Percentiles rank a stretch among this genome's conserved stretches.
Conservation (phyloP, 2,888 invertebrate species). For the Agonopterix arenella region DNA sequence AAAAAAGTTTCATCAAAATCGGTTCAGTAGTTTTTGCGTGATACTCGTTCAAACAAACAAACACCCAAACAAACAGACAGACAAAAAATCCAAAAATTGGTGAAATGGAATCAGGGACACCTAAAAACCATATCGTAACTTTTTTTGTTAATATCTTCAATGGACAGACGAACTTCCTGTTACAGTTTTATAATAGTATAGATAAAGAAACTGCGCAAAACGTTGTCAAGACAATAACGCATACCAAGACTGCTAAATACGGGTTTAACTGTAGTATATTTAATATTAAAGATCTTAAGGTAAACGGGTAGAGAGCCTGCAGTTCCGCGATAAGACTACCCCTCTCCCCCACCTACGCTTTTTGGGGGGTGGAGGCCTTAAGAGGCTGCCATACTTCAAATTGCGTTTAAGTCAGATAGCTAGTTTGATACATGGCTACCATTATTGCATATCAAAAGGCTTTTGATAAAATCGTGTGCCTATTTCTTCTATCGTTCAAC, state of each 20-base stretch:
- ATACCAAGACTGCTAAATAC: conserved; percentile 43
- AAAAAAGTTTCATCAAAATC: too few relatives aligned
- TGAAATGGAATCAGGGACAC: too few relatives aligned
- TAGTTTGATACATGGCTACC: conserved; percentile 71
- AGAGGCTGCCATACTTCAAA: conserved; percentile 73
- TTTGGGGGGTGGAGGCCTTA: conserved; percentile 61
- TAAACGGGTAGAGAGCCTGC: conserved; percentile 72
- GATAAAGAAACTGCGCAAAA: not conserved
- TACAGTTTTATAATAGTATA: too few relatives aligned
- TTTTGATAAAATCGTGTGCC: conserved; percentile 52
- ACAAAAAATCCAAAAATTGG: too few relatives aligned
- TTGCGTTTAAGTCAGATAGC: conserved; percentile 74
- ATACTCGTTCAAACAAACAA: too few relatives aligned
- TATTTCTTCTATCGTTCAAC: conserved; percentile 19
- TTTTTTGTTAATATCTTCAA: too few relatives aligned
- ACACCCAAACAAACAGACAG: too few relatives aligned
- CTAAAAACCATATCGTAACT: too few relatives aligned
- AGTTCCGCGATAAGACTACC: conserved; percentile 70
- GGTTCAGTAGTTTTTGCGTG: too few relatives aligned
- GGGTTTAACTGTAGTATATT: conserved; percentile 69
- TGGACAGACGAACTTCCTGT: too few relatives aligned
- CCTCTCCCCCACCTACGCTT: conserved; percentile 33
- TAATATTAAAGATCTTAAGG: conserved; percentile 77
- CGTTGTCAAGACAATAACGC: conserved; percentile 36
- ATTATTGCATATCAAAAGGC: conserved; percentile 71